Conservation (phyloP, 2,113 vertebrate species). For the Grallaria varia region DNA sequence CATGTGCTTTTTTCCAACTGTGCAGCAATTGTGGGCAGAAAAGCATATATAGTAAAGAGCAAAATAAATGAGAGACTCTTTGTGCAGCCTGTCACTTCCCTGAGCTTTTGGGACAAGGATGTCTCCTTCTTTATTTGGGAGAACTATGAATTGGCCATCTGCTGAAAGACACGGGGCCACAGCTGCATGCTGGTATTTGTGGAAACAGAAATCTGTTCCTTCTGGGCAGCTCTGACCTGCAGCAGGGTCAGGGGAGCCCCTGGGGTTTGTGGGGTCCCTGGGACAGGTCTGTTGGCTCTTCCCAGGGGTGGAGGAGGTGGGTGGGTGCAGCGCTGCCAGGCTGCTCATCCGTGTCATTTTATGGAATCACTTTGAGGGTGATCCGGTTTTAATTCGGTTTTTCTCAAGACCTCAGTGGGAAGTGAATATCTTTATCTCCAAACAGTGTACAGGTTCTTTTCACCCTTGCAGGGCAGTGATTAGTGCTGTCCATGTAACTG, state of each 20-base stretch:
- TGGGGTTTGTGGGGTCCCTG: not conserved
- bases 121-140: not conserved
- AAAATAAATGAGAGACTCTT: not conserved
- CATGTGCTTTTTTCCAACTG: not conserved
- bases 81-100: not conserved
- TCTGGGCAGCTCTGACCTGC: accelerated
- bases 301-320: not conserved
- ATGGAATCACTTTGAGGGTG: not conserved
- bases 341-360: not conserved
- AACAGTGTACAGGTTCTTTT: accelerated
- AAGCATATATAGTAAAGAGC: not conserved
- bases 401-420: not conserved
- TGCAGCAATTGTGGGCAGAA: not conserved
- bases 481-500: not conserved
- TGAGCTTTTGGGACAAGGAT: not conserved
- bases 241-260: not conserved
- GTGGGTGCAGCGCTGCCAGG: not conserved
- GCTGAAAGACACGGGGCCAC: not conserved
- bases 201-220: not conserved
- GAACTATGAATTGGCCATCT: not conserved
- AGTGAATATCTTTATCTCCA: not conserved
- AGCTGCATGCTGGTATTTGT: not conserved
- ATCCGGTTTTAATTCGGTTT: not conserved
- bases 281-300: too few species aligned
- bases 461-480: accelerated